These are phyloP conservation scores for Adelosebastes latens DNA, from an alignment of 2,797 vertebrate genomes.

Conservation along the genomic window DNA sequence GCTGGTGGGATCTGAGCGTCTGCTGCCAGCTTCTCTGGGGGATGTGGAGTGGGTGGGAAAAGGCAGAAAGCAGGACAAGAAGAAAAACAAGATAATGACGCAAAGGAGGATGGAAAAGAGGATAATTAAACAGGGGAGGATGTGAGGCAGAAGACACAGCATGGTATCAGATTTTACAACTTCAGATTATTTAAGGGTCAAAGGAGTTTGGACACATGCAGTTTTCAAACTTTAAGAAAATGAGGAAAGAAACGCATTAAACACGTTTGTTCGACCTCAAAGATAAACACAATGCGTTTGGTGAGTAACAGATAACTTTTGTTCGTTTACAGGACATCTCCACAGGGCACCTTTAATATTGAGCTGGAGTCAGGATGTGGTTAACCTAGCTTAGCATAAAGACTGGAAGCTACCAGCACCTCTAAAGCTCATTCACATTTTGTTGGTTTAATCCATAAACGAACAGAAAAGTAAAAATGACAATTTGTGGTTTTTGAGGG, in stretches of 20 bases:
- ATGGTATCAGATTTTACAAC: background rate
- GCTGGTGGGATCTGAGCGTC: slow-evolving; percentile 60
- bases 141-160: background rate
- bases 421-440: background rate
- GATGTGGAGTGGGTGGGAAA: slow-evolving; percentile 63
- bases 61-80: slow-evolving; percentile 44
- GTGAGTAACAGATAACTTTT: background rate
- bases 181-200: background rate
- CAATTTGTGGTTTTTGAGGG: no score
- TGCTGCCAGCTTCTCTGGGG: slow-evolving; percentile 71
- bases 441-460: background rate
- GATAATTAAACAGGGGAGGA: slow-evolving; percentile 8
- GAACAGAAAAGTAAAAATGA: background rate
- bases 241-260: background rate
- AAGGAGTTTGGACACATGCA: background rate
- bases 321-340: background rate
- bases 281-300: background rate
- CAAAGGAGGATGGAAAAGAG: slow-evolving; percentile 22
- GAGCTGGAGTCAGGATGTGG: background rate
- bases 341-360: background rate
- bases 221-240: background rate
- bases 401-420: background rate
- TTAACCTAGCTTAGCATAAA: slow-evolving; percentile 10
- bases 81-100: slow-evolving; percentile 55
- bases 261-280: background rate